Evolutionary conservation across 2,113 vertebrate genomes (phyloP), one percentile per base, ranked within the genome.

Genomic region (Trematomus loennbergii): DNA sequence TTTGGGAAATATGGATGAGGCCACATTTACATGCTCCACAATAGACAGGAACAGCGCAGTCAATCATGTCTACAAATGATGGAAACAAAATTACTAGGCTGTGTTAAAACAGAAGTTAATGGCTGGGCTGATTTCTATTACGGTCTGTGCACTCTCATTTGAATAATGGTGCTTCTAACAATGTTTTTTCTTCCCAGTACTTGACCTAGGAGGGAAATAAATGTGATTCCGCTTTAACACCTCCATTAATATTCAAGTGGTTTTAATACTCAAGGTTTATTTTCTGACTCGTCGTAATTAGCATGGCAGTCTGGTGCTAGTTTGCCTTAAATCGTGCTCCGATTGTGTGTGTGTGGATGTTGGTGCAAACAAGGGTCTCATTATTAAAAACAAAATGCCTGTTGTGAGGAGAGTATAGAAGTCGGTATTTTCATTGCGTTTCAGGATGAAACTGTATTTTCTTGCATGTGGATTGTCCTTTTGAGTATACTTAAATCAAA

Each of bases 191-290:
- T 92, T 85, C 78, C 54, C 86, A 40, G 84, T 85, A 93, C 92
- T 94, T 91, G 90, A 93, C 91, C 92, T 70, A 40, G 87, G 79
- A 85, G 82, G 82, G 81, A 89, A 88, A 91, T 83, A 91, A 89
- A 92, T 84, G 91, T 87, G 81, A 92, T 90, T 90, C 84, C 40
- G 89, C 85, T 92, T 93, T 87, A 91, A 91, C 89, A 81, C 88
- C 81, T 72, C 87, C 90, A 94, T 95, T 93, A 94, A 92, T 94
- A 94, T 94, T 94, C 88, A 92, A 95, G 93, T 93, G 91, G 89
- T 88, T 93, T 92, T 91, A 93, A 93, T 91, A 76, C 79, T 86
- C 62, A 45, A 74, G 89, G 87, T 90, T 90, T 90, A 91, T 91
- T 91, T 40, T 84, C 81, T 69, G 75, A 83, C 81, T 79, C 79